phyloP scores from a whole-genome alignment of 2,888 invertebrate species.

The Julus scanicus region DNA sequence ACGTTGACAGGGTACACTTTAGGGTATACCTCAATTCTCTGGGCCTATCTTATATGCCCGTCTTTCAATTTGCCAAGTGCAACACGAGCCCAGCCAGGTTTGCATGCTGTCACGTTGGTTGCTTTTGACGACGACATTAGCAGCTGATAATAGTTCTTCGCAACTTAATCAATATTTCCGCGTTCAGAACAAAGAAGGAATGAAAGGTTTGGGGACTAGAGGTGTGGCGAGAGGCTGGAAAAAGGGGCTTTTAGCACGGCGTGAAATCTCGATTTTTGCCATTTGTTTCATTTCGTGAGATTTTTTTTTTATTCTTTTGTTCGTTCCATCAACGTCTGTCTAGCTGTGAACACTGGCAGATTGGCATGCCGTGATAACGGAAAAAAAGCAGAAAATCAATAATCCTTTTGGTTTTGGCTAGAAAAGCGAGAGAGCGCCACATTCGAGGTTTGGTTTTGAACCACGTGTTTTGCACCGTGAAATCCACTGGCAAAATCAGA shows the following conservation, averaged over 20 bases:
- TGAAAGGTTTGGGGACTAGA: not conserved
- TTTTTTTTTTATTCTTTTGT: not conserved
- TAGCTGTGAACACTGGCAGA: not conserved
- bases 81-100: not conserved
- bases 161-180: not conserved
- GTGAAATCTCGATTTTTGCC: not conserved
- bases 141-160: not conserved
- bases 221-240: not conserved
- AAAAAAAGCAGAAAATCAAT: not conserved
- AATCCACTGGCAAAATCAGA: not conserved
- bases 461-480: not conserved
- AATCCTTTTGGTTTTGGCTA: not conserved
- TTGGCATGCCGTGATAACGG: not conserved
- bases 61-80: not conserved
- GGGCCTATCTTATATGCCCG: not conserved
- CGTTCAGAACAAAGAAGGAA: not conserved
- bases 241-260: not conserved
- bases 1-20: not conserved
- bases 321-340: not conserved
- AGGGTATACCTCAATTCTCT: not conserved
- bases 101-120: not conserved
- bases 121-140: constrained; percentile 10
- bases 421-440: not conserved
- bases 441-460: too few species aligned
- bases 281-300: not conserved